Evolutionary conservation across 2,888 invertebrate species (phyloP), one percentile per base, ranked within the genome.

Genomic region (Dilophus febrilis): DNA sequence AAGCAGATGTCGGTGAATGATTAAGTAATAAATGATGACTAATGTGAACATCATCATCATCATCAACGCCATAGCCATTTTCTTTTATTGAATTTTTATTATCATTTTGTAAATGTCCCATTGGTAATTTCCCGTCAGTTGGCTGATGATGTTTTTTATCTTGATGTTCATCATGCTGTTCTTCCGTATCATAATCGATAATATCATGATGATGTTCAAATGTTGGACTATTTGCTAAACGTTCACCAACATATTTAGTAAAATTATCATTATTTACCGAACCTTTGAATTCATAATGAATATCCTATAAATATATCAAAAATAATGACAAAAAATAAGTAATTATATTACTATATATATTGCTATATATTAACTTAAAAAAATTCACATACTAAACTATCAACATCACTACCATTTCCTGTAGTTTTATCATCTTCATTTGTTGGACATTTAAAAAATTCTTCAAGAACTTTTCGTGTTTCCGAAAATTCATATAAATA

Each of bases 401-500:
- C 62, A 45, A 56, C 58, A 49, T 62, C 61, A 46, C 61, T 61
- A 48, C 57, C 58, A 47, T 62, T 61, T 48, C 64, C 64, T 48
- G 60, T 53, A 44, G 68, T 58, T 47, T 71, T 72, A 46, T 75
- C 74, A 46, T 75, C 74, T 47, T 71, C 69, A 18, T 68, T 67
- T 41, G 77, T 73, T 37, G 80, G 80, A 56, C 83, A 82, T 58
- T 83, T 78, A 67, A 87, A 88, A 66, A 88, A 87, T 64, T 88
- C 88, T 58, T 88, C 87, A 35, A 88, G 66, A 40, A 88, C 87
- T 65, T 87, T 88, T 50, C 87, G 70, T 39, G 88, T 88, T 64
- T 88, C 87, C 4, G 86, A 87, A 64, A 87, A 87, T 64, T 88
- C 88, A 59, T 87, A 88, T 47, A 86, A 63, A 63, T 86, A 86